Evolutionary conservation across 2,797 vertebrate species (phyloP).

Genomic region (Intellagama lesueurii): DNA sequence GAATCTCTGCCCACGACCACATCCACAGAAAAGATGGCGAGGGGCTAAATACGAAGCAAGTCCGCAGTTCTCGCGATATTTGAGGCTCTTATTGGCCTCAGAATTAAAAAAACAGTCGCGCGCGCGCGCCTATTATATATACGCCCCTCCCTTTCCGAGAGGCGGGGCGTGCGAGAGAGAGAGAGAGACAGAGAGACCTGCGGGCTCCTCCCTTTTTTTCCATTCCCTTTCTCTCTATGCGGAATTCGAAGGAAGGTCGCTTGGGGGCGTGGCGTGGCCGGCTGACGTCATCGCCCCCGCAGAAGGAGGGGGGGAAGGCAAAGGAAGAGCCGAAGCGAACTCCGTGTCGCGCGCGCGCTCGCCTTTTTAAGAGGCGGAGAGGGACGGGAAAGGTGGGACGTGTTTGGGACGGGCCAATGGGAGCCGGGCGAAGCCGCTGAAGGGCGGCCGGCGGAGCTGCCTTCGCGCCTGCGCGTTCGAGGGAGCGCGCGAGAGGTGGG

Average conservation of each 20-base stretch:
- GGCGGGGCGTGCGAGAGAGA: neutral
- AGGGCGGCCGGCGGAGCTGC: neutral
- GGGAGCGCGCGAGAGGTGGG: neutral
- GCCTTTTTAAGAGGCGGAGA: too few relatives aligned
- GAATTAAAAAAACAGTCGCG: neutral
- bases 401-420: neutral
- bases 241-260: neutral
- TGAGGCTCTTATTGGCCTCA: neutral
- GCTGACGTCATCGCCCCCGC: neutral
- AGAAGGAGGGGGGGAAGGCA: neutral
- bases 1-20: neutral
- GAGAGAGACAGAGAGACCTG: too few relatives aligned
- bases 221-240: too few relatives aligned
- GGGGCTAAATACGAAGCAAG: too few relatives aligned
- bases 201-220: neutral
- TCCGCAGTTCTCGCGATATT: neutral
- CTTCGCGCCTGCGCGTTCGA: neutral
- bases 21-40: neutral
- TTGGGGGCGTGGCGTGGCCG: neutral
- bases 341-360: neutral
- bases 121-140: too few relatives aligned
- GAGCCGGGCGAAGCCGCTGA: accelerated
- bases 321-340: neutral
- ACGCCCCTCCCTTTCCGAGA: neutral
- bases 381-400: neutral